Evolutionary conservation across 92 coral and sea anemone genomes (phyloP).

Genomic region (Palythoa caribaeorum): DNA sequence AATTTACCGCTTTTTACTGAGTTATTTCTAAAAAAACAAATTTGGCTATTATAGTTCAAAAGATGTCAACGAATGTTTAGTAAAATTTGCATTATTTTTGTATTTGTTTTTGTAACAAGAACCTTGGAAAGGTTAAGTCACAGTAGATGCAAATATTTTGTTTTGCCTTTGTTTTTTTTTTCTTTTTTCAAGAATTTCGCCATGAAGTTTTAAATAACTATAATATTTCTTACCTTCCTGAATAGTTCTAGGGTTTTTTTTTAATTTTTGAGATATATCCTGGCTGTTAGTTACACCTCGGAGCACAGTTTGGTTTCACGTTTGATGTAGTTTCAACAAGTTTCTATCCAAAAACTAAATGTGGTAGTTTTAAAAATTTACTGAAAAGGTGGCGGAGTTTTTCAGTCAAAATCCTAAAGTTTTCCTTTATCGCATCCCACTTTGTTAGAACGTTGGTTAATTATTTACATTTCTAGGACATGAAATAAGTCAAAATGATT

Average conservation of each 20-base stretch:
- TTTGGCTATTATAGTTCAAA: neutral
- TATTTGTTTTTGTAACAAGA: constrained; percentile 15
- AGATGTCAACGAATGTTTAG: neutral
- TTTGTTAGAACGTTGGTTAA: neutral
- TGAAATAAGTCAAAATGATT: too few species aligned
- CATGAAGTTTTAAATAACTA: neutral
- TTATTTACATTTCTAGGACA: neutral
- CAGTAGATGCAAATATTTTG: neutral
- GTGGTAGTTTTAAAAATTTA: neutral
- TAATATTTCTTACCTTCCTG: neutral
- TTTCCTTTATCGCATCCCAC: neutral
- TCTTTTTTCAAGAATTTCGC: neutral
- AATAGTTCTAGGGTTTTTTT: neutral
- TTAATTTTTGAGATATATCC: neutral
- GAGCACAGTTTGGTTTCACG: neutral
- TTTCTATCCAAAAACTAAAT: neutral
- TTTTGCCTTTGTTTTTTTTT: neutral
- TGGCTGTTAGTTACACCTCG: neutral
- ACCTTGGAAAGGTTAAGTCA: neutral
- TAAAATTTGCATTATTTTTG: constrained; percentile 29
- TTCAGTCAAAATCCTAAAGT: neutral
- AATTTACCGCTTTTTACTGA: neutral
- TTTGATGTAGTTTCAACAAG: neutral
- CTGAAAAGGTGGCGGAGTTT: neutral
- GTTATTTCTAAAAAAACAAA: neutral